phyloP scores from a whole-genome alignment of 2,888 invertebrate genomes.

The Caenorhabditis becei region DNA sequence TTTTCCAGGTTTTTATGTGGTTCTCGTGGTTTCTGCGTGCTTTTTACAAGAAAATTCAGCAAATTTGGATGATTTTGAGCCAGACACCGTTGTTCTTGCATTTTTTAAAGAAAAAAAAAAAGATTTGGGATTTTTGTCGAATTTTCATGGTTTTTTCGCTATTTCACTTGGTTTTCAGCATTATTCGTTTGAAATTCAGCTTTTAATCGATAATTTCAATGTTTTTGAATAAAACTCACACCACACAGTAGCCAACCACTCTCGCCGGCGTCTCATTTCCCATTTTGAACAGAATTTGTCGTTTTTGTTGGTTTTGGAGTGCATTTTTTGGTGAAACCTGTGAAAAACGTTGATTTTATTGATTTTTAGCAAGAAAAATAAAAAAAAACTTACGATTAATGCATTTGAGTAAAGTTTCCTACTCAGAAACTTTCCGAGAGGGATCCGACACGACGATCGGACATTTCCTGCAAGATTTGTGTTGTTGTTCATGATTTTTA shows the following conservation, averaged over 20 bases:
- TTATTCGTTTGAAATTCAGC: no score
- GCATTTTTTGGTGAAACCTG: constrained; percentile 35
- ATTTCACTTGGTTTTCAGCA: neutral
- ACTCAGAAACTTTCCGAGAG: constrained; percentile 22
- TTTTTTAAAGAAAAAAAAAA: no score
- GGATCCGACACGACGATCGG: constrained; percentile 45
- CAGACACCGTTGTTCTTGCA: no score
- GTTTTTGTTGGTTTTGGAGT: constrained; percentile 59
- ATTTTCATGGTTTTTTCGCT: neutral
- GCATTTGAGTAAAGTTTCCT: constrained; percentile 32
- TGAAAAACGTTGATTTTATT: constrained; percentile 1
- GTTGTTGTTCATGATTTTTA: no score
- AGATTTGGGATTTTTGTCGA: neutral
- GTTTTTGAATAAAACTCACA: constrained; percentile 68
- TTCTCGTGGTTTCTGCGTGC: neutral
- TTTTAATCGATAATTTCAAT: neutral
- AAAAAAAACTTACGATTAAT: constrained; percentile 34
- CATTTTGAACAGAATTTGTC: constrained; percentile 77
- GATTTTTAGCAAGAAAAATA: neutral
- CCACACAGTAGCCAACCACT: constrained; percentile 77
- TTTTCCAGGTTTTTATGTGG: no score
- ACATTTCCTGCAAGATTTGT: constrained; percentile 53
- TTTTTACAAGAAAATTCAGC: no score
- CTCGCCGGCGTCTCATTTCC: constrained; percentile 75
- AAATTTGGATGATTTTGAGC: no score